phyloP scores from a whole-genome alignment of 2,113 vertebrate genomes.

The Rhinichthys klamathensis region DNA sequence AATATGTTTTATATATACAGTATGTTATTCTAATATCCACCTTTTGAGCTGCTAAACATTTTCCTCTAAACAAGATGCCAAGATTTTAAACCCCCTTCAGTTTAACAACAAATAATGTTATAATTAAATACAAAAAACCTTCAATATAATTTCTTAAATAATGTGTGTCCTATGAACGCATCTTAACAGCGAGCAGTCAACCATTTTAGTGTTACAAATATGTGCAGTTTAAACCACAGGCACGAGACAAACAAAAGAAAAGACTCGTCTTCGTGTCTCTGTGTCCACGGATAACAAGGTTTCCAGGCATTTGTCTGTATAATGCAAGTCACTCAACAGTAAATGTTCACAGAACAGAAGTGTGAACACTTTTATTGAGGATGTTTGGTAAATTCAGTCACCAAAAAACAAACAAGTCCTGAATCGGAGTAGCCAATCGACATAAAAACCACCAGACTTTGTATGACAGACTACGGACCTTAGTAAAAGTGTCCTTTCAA shows the following conservation, averaged over 20 bases:
- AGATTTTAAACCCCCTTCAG: background rate
- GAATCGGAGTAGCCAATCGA: background rate
- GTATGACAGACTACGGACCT: background rate
- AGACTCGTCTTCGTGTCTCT: background rate
- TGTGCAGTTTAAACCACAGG: background rate
- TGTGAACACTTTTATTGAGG: slow-evolving; percentile 3
- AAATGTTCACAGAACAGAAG: slow-evolving; percentile 28
- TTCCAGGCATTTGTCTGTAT: background rate
- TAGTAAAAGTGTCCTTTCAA: background rate
- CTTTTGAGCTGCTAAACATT: background rate
- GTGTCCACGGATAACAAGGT: background rate
- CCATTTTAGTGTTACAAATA: background rate
- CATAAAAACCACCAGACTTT: background rate
- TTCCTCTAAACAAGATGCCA: background rate
- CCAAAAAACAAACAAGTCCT: slow-evolving; percentile 8
- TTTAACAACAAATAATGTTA: too few species aligned
- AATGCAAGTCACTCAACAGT: background rate
- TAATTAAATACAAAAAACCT: too few species aligned
- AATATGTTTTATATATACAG: background rate
- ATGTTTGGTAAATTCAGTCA: background rate
- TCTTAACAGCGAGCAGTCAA: too few species aligned
- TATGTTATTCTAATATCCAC: background rate
- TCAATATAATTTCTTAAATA: too few species aligned
- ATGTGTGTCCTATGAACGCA: too few species aligned
- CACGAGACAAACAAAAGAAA: background rate